These are phyloP conservation scores for Forpus xanthops DNA, from an alignment of 2,797 vertebrate genomes.

Conservation along the genomic window DNA sequence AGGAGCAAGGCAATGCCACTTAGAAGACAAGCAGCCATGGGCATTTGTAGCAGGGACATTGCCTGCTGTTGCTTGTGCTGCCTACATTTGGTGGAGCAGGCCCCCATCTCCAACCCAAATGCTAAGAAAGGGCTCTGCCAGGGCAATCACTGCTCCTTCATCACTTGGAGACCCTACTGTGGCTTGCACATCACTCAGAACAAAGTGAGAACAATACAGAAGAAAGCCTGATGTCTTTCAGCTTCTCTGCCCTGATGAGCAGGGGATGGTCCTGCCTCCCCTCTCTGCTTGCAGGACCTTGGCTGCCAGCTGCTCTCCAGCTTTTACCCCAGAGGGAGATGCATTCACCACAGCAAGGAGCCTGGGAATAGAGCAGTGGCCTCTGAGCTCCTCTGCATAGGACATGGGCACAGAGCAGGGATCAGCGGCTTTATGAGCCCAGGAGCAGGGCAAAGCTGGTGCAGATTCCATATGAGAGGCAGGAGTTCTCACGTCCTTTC, in stretches of 20 bases:
- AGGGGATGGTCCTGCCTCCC: not conserved
- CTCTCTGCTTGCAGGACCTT: not conserved
- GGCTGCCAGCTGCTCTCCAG: not conserved
- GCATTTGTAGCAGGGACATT: not conserved
- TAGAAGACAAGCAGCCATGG: not conserved
- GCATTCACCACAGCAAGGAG: not conserved
- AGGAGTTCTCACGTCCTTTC: not conserved
- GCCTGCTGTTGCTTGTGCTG: not conserved
- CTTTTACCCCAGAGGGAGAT: not conserved
- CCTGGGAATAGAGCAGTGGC: accelerated
- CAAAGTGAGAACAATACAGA: not conserved
- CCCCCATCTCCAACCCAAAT: not conserved
- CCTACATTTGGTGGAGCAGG: not conserved
- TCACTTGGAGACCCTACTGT: accelerated
- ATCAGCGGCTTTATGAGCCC: not conserved
- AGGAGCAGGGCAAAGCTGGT: not conserved
- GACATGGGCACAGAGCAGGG: not conserved
- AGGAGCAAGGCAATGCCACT: not conserved
- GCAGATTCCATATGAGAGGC: not conserved
- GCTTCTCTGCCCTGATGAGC: not conserved
- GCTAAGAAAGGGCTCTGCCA: not conserved
- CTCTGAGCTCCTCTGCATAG: not conserved
- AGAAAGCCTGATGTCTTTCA: accelerated
- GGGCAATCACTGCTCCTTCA: not conserved
- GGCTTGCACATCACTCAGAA: not conserved